A percentile compares a stretch with the other conserved stretches of the same genome.
phyloP scores from a whole-genome alignment of 2,888 invertebrate genomes.

The Euproctis similis region DNA sequence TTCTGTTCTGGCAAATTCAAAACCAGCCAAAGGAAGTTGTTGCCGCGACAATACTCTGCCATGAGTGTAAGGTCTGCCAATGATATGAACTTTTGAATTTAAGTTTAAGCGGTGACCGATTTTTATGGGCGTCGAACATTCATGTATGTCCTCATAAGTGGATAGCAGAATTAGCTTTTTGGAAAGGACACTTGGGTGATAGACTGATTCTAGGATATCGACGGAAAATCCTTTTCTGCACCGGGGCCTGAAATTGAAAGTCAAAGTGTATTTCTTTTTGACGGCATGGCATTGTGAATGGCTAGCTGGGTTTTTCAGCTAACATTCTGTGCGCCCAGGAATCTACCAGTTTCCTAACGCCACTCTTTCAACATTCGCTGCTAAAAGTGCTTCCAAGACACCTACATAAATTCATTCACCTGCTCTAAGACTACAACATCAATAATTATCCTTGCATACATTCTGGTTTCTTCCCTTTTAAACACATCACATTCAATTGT shows the following conservation, averaged over 20 bases:
- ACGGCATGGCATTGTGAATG: too few relatives aligned
- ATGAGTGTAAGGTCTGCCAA: constrained; percentile 43
- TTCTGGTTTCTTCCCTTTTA: too few relatives aligned
- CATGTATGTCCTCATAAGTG: constrained; percentile 37
- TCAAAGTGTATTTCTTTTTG: too few relatives aligned
- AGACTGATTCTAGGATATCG: constrained; percentile 36
- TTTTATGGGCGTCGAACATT: constrained; percentile 36
- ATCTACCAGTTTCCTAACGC: too few relatives aligned
- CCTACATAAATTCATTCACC: too few relatives aligned
- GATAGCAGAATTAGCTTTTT: constrained; percentile 46
- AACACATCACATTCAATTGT: too few relatives aligned
- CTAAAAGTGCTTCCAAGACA: too few relatives aligned
- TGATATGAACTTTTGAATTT: constrained; percentile 29
- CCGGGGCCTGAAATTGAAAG: constrained; percentile 49
- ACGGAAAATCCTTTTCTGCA: constrained; percentile 59
- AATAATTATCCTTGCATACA: too few relatives aligned
- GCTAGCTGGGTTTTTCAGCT: too few relatives aligned
- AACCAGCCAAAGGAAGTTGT: constrained; percentile 28
- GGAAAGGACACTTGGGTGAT: constrained; percentile 39
- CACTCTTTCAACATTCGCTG: too few relatives aligned
- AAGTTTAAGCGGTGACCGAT: constrained; percentile 32
- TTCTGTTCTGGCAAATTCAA: constrained; percentile 6
- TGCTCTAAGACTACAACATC: too few relatives aligned
- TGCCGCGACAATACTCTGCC: constrained; percentile 45
- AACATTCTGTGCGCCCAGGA: too few relatives aligned